phyloP scores from a whole-genome alignment of 2,113 vertebrate species.

The Bubo bubo region DNA sequence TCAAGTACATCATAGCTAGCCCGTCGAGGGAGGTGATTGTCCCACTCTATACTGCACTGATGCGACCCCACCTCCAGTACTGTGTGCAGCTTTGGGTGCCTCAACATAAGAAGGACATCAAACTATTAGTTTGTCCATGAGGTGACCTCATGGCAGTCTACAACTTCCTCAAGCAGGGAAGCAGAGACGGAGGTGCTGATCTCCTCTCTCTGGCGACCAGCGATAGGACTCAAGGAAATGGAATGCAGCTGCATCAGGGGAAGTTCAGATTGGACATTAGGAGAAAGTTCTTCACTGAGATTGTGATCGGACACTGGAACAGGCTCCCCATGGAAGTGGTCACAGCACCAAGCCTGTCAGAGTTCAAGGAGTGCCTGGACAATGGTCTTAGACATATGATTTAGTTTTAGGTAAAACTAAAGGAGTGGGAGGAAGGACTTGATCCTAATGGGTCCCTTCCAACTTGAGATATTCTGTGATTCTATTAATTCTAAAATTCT shows the following conservation, averaged over 20 bases:
- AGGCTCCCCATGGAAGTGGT: background rate
- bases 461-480: background rate
- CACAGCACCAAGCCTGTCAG: background rate
- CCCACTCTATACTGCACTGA: rapidly evolving
- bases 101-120: background rate
- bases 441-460: background rate
- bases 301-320: rapidly evolving
- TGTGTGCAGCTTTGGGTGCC: background rate
- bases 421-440: background rate
- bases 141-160: background rate
- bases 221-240: rapidly evolving
- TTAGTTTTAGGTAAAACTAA: background rate
- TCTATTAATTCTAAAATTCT: background rate
- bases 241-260: background rate
- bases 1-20: rapidly evolving
- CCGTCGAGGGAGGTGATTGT: rapidly evolving
- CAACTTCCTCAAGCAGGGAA: rapidly evolving
- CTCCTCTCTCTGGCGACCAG: too few species aligned
- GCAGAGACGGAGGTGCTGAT: rapidly evolving
- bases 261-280: background rate
- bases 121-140: background rate
- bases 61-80: rapidly evolving
- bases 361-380: background rate
- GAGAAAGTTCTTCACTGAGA: background rate
- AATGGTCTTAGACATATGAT: rapidly evolving